phyloP scores from a whole-genome alignment of 1,140 invertebrate species.

The Helicoverpa zea region DNA sequence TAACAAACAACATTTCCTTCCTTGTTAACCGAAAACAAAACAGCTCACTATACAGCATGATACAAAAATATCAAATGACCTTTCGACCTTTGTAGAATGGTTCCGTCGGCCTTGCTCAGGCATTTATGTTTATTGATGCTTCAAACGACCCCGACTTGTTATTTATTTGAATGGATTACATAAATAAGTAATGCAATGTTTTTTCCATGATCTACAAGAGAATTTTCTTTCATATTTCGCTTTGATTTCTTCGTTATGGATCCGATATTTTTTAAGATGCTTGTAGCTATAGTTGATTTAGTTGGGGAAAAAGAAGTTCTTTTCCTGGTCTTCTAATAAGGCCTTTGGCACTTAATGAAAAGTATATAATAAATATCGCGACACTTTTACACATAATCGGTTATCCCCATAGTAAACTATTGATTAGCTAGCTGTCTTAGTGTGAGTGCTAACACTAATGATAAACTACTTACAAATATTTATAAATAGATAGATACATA shows the following conservation, averaged over 20 bases:
- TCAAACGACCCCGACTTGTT: conserved; percentile 38
- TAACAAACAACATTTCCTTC: background rate
- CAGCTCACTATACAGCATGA: conserved; percentile 12
- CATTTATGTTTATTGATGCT: conserved; percentile 48
- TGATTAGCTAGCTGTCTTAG: too few relatives aligned
- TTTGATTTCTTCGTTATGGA: conserved; percentile 2
- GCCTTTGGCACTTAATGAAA: too few relatives aligned
- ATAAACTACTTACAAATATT: too few relatives aligned
- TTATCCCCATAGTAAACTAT: too few relatives aligned
- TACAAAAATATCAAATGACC: conserved; percentile 46
- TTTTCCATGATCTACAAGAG: conserved; percentile 28
- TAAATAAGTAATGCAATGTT: conserved; percentile 43
- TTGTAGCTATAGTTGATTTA: too few relatives aligned
- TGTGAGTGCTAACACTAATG: too few relatives aligned
- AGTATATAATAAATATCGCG: too few relatives aligned
- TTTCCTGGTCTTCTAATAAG: too few relatives aligned
- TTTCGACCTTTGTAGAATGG: conserved; percentile 32
- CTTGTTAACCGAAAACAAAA: conserved; percentile 8
- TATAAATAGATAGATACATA: too few relatives aligned
- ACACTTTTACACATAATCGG: too few relatives aligned
- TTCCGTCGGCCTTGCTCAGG: conserved; percentile 30
- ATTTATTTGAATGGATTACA: conserved; percentile 48
- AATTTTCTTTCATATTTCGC: conserved; percentile 27
- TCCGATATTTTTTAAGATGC: too few relatives aligned
- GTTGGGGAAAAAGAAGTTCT: too few relatives aligned